These are phyloP conservation scores for Alviniconcha strummeri DNA, from an alignment of 2,888 invertebrate genomes.

Conservation along the genomic window DNA sequence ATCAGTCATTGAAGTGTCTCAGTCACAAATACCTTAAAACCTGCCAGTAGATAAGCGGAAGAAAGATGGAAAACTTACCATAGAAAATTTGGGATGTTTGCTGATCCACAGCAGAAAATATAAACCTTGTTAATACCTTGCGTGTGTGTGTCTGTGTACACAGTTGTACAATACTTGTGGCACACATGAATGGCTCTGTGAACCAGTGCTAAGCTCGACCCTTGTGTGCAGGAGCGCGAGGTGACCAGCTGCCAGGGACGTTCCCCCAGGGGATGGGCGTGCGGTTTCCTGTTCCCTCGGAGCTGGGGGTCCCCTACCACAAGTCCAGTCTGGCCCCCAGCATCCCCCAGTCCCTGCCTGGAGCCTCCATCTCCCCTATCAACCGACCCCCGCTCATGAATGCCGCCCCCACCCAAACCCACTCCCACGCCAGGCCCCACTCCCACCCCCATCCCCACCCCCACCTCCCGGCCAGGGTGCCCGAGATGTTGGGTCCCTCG, in stretches of 20 bases:
- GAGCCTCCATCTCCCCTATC: background rate
- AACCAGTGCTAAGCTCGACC: no score
- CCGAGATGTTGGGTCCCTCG: background rate
- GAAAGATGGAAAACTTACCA: no score
- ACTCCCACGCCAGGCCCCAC: background rate
- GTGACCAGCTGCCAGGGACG: background rate
- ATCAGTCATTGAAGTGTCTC: no score
- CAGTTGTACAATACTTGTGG: background rate
- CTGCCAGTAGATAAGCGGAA: no score
- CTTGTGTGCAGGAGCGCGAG: no score
- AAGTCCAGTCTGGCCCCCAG: slow-evolving; percentile 14
- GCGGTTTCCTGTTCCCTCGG: slow-evolving; percentile 20
- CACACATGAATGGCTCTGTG: no score
- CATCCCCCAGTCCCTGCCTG: background rate
- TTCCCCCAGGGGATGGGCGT: background rate
- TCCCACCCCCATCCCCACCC: background rate
- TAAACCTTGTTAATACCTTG: background rate
- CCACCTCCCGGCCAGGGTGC: background rate
- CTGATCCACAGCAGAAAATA: no score
- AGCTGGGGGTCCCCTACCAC: slow-evolving; percentile 13
- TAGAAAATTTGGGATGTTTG: no score
- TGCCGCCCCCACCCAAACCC: background rate
- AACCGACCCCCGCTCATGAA: background rate
- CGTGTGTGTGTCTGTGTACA: background rate
- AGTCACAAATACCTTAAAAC: no score